Percentiles rank a stretch among this genome's conserved stretches.
Conservation (phyloP, 1,140 invertebrate genomes). For the Drosophila nigrodunni region DNA sequence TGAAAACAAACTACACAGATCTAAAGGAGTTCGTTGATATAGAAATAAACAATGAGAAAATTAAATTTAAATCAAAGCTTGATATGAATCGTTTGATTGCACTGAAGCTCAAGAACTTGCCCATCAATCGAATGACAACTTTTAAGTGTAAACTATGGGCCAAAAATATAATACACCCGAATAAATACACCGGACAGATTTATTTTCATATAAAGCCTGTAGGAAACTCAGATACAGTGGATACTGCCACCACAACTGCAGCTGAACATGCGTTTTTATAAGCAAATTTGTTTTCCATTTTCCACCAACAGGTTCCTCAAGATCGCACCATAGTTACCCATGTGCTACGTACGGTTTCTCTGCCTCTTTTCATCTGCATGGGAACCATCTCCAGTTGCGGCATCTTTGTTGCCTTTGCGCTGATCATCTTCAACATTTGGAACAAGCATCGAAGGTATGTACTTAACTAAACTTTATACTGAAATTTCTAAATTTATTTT, state of each 20-base stretch:
- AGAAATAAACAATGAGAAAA: neutral
- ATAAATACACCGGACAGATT: constrained; percentile 5
- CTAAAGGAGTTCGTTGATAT: neutral
- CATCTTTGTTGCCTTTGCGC: constrained; percentile 91
- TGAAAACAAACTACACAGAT: constrained; percentile 48
- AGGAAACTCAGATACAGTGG: neutral
- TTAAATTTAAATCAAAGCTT: constrained; percentile 1
- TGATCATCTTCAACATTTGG: constrained; percentile 96
- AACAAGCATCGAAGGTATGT: constrained; percentile 94
- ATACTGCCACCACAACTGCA: neutral
- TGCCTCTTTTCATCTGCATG: constrained; percentile 96
- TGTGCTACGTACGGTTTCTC: constrained; percentile 93
- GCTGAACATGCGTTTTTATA: neutral
- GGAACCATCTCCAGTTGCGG: constrained; percentile 94
- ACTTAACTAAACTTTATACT: neutral
- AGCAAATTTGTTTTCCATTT: neutral
- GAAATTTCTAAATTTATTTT: neutral
- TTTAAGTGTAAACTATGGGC: constrained; percentile 61
- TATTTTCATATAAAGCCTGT: constrained; percentile 14
- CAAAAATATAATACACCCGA: constrained; percentile 38
- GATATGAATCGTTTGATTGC: constrained; percentile 61
- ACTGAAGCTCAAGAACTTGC: constrained; percentile 45
- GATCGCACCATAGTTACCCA: constrained; percentile 95
- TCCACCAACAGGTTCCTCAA: constrained; percentile 59
- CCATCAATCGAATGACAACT: neutral